phyloP scores from a whole-genome alignment of 1,140 invertebrate species.

The Manduca sexta region DNA sequence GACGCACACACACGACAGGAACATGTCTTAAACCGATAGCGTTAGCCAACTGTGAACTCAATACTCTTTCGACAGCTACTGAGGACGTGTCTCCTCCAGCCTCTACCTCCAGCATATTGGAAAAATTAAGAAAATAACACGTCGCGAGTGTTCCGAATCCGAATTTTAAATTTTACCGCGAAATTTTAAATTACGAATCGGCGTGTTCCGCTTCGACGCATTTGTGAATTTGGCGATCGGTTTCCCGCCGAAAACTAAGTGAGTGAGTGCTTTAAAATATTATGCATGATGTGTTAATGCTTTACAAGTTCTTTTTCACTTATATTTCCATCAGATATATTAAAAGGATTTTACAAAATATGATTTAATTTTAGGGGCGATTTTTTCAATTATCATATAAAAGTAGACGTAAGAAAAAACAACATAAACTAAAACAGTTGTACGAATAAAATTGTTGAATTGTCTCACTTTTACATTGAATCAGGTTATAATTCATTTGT shows the following conservation, averaged over 20 bases:
- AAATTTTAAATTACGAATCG: conserved; percentile 40
- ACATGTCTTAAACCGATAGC: conserved; percentile 43
- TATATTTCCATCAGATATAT: too few species aligned
- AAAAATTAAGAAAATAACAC: conserved; percentile 18
- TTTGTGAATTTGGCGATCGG: conserved; percentile 36
- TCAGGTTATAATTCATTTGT: too few species aligned
- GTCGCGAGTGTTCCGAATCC: conserved; percentile 1
- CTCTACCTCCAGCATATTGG: conserved; percentile 29
- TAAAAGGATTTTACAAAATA: too few species aligned
- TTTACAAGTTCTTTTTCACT: too few species aligned
- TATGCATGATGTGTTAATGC: conserved; percentile 6
- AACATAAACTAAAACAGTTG: too few species aligned
- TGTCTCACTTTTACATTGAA: too few species aligned
- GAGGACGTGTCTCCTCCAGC: conserved; percentile 50
- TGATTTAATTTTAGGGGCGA: too few species aligned
- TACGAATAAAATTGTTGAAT: too few species aligned
- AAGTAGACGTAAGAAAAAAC: too few species aligned
- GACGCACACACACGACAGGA: conserved; percentile 55
- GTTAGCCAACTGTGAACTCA: conserved; percentile 59
- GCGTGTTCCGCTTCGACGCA: conserved; percentile 24
- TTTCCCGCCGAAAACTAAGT: conserved; percentile 18
- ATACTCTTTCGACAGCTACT: conserved; percentile 59
- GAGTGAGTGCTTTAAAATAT: conserved; percentile 30
- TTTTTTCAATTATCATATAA: too few species aligned
- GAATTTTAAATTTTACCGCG: not conserved